phyloP scores from a whole-genome alignment of 2,888 invertebrate genomes.

The Rambutsinella grinnellia region DNA sequence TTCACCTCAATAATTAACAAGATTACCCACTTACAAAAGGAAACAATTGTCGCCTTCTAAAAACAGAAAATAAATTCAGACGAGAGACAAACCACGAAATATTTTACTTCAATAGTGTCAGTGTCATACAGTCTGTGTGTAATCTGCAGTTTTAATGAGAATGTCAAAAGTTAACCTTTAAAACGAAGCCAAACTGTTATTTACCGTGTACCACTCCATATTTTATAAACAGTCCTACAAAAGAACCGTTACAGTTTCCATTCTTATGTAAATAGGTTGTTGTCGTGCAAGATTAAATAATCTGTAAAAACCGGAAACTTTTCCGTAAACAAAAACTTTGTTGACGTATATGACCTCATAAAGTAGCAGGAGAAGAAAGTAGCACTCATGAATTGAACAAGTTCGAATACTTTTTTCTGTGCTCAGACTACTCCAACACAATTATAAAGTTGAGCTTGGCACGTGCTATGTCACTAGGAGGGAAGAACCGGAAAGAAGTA shows the following conservation, averaged over 20 bases:
- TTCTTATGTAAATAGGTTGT: not conserved
- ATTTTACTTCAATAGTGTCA: too few relatives aligned
- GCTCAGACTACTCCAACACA: not conserved
- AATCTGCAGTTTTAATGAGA: not conserved
- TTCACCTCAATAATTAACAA: too few relatives aligned
- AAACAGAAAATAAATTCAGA: too few relatives aligned
- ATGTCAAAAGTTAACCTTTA: not conserved
- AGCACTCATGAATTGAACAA: not conserved
- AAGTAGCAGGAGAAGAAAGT: constrained; percentile 2
- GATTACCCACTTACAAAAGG: too few relatives aligned
- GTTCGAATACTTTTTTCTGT: not conserved
- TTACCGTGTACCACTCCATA: not conserved
- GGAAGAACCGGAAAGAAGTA: too few relatives aligned
- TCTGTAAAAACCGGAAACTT: not conserved
- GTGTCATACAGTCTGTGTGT: too few relatives aligned
- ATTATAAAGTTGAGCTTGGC: not conserved
- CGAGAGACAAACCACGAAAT: too few relatives aligned
- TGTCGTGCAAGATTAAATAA: not conserved
- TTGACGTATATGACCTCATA: not conserved
- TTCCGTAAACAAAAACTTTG: not conserved
- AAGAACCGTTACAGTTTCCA: not conserved
- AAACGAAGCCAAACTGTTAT: not conserved
- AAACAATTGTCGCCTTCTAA: too few relatives aligned
- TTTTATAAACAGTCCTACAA: too few relatives aligned
- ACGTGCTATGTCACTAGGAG: not conserved